Evolutionary conservation across 2,888 invertebrate genomes (phyloP).

Genomic region (Biston stratarius): DNA sequence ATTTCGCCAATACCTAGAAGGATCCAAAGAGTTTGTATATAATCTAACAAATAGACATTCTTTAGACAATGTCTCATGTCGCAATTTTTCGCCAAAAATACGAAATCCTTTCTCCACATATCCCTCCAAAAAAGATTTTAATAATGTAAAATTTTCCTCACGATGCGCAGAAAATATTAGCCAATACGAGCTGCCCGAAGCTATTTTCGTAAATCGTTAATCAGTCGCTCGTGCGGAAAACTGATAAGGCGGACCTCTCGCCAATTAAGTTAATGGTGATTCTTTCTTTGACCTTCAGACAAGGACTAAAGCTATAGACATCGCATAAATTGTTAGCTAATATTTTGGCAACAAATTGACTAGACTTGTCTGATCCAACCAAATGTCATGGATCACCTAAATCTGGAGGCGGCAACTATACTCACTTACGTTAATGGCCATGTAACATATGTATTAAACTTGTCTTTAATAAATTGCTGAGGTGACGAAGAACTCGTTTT

Average conservation of each 20-base stretch:
- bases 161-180: slow-evolving; percentile 57
- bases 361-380: neutral
- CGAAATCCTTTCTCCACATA: no score
- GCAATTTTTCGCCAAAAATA: no score
- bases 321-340: slow-evolving; percentile 28
- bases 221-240: slow-evolving; percentile 77
- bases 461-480: no score
- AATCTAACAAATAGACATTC: no score
- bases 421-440: neutral
- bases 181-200: slow-evolving; percentile 63
- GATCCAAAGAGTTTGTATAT: no score
- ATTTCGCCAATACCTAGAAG: no score
- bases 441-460: no score
- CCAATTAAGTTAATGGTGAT: slow-evolving; percentile 83
- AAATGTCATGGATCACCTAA: neutral
- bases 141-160: slow-evolving; percentile 17
- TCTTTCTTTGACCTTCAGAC: slow-evolving; percentile 69
- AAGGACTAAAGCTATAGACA: slow-evolving; percentile 20
- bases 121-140: neutral
- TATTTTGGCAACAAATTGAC: slow-evolving; percentile 1
- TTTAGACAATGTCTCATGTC: no score
- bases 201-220: slow-evolving; percentile 82
- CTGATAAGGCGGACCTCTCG: slow-evolving; percentile 76
- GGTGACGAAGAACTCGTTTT: no score
- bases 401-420: neutral